These are phyloP conservation scores for Lepidurus arcticus DNA, from an alignment of 1,140 invertebrate genomes.

Conservation along the genomic window DNA sequence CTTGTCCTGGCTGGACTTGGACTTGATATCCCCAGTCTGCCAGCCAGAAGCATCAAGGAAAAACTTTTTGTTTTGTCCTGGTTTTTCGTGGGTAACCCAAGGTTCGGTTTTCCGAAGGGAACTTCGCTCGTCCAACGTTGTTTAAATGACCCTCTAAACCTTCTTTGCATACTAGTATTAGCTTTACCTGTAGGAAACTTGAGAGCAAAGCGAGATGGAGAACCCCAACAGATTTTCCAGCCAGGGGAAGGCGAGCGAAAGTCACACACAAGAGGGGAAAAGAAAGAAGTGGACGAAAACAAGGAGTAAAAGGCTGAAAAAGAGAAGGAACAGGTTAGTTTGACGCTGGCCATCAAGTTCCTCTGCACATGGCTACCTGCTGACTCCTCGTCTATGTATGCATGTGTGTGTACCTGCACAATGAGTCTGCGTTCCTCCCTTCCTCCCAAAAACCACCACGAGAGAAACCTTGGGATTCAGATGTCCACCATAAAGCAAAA, in stretches of 20 bases:
- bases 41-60: neutral
- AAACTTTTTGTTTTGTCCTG: neutral
- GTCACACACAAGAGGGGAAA: neutral
- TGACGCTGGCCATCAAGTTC: constrained; percentile 10
- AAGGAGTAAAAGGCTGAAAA: neutral
- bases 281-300: neutral
- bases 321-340: constrained; percentile 17
- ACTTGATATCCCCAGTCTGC: neutral
- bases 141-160: neutral
- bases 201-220: neutral
- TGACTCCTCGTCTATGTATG: constrained; percentile 12
- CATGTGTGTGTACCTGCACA: constrained; percentile 10
- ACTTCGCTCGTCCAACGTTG: neutral
- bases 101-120: neutral
- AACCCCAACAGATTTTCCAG: neutral
- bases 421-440: constrained; percentile 8
- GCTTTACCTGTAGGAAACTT: constrained; percentile 11
- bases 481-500: neutral
- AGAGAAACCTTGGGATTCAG: neutral
- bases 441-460: neutral
- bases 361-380: constrained; percentile 9
- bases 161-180: constrained; percentile 13
- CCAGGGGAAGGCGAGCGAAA: neutral
- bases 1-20: neutral
- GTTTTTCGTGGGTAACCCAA: neutral